These are phyloP conservation scores for Raja brachyura DNA, from an alignment of 2,113 vertebrate species.

Conservation along the genomic window DNA sequence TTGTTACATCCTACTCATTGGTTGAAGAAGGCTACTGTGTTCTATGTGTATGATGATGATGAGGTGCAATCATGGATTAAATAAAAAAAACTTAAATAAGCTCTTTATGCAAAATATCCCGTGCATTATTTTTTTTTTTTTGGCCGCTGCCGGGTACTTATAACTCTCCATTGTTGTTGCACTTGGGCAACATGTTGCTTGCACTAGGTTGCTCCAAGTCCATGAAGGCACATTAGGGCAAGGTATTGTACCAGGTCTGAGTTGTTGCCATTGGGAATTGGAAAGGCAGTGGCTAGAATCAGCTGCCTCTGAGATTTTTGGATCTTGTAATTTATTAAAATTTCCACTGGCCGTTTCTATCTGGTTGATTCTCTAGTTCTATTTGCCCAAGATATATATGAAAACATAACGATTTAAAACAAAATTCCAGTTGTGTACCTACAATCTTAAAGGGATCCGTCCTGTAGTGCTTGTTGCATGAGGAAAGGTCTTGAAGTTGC, in stretches of 20 bases:
- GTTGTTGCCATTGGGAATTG: not conserved
- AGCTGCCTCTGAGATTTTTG: not conserved
- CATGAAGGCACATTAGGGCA: not conserved
- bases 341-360: no score
- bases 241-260: not conserved
- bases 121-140: no score
- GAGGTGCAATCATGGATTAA: not conserved
- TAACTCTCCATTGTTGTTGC: not conserved
- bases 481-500: not conserved
- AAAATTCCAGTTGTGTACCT: not conserved
- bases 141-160: no score
- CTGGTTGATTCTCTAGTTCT: not conserved
- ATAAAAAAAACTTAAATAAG: not conserved
- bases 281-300: not conserved
- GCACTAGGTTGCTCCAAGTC: not conserved
- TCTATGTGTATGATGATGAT: not conserved
- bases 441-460: not conserved
- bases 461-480: not conserved
- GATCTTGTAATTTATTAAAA: not conserved
- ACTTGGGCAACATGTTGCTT: not conserved
- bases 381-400: not conserved
- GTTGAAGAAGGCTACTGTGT: not conserved
- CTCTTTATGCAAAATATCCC: not conserved
- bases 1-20: not conserved
- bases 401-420: not conserved